Evolutionary conservation across 1,140 invertebrate species (phyloP).

Genomic region (Fopius arisanus): DNA sequence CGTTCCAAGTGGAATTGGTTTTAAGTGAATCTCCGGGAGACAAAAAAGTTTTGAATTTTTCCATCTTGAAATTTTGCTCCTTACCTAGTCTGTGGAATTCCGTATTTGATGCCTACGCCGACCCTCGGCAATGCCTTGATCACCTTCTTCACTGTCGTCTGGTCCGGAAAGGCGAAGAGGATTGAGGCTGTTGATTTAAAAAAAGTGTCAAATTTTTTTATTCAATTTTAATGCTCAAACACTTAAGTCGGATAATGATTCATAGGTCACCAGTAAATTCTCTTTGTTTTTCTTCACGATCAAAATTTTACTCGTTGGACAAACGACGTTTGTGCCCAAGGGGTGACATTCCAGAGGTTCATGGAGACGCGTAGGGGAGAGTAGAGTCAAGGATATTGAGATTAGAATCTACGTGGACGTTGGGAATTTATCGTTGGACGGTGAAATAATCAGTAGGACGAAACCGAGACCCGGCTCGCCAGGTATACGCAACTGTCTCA

Average conservation of each 20-base stretch:
- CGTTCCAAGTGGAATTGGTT: neutral
- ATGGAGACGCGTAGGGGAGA: slow-evolving; percentile 44
- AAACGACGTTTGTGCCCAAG: slow-evolving; percentile 37
- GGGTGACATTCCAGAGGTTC: slow-evolving; percentile 48
- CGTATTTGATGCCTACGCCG: slow-evolving; percentile 99
- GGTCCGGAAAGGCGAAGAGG: slow-evolving; percentile 97
- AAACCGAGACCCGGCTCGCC: slow-evolving; percentile 29
- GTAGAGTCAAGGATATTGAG: slow-evolving; percentile 40
- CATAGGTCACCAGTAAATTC: neutral
- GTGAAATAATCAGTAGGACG: slow-evolving; percentile 59
- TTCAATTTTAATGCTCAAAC: slow-evolving; percentile 33
- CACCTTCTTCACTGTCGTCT: slow-evolving; percentile 96
- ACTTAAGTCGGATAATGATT: neutral
- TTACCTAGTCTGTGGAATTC: slow-evolving; percentile 95
- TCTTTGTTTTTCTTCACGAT: slow-evolving; percentile 1
- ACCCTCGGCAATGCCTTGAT: slow-evolving; percentile 97
- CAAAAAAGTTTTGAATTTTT: neutral
- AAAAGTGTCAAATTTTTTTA: slow-evolving; percentile 45
- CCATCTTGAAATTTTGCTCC: slow-evolving; percentile 1
- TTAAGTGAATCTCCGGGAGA: neutral
- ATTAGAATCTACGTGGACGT: slow-evolving; percentile 59
- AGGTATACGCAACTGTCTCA: slow-evolving; percentile 30
- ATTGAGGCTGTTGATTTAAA: slow-evolving; percentile 86
- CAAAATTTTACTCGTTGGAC: slow-evolving; percentile 15
- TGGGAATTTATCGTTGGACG: slow-evolving; percentile 57